Conservation (phyloP, 1,140 invertebrate species). For the Brachionus plicatilis region DNA sequence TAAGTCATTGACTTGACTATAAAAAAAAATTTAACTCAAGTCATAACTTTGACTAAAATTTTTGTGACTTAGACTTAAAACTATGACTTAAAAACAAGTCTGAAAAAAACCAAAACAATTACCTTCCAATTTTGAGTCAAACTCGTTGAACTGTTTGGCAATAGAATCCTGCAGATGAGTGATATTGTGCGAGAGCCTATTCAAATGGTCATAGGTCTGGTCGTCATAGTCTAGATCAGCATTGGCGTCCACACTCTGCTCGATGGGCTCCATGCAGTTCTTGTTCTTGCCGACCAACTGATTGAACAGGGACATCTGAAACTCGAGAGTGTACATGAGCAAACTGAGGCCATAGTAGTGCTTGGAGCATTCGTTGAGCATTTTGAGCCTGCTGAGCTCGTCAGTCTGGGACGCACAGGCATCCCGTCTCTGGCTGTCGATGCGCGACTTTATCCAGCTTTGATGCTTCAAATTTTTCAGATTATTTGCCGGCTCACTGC, state of each 20-base stretch:
- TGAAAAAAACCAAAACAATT: no score
- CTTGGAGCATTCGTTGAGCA: slow-evolving; percentile 34
- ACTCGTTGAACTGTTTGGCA: slow-evolving; percentile 20
- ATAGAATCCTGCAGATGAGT: slow-evolving; percentile 6
- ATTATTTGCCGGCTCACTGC: slow-evolving; percentile 1
- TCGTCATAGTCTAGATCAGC: slow-evolving; percentile 1
- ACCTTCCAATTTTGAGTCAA: slow-evolving; percentile 11
- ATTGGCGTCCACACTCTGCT: background rate
- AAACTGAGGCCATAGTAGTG: slow-evolving; percentile 21
- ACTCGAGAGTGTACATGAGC: slow-evolving; percentile 32
- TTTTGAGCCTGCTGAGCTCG: background rate
- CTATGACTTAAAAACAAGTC: no score
- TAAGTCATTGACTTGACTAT: no score
- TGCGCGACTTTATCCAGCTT: slow-evolving; percentile 13
- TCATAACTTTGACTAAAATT: no score
- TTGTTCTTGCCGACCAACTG: background rate
- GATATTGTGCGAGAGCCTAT: slow-evolving; percentile 1
- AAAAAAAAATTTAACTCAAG: no score
- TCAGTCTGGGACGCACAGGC: background rate
- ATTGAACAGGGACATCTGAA: slow-evolving; percentile 6
- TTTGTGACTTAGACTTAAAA: no score
- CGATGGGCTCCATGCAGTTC: background rate
- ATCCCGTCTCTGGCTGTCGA: background rate
- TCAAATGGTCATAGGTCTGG: slow-evolving; percentile 3
- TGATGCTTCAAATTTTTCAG: slow-evolving; percentile 26